These are phyloP conservation scores for Naja naja DNA, from an alignment of 2,113 vertebrate genomes.

Conservation along the genomic window DNA sequence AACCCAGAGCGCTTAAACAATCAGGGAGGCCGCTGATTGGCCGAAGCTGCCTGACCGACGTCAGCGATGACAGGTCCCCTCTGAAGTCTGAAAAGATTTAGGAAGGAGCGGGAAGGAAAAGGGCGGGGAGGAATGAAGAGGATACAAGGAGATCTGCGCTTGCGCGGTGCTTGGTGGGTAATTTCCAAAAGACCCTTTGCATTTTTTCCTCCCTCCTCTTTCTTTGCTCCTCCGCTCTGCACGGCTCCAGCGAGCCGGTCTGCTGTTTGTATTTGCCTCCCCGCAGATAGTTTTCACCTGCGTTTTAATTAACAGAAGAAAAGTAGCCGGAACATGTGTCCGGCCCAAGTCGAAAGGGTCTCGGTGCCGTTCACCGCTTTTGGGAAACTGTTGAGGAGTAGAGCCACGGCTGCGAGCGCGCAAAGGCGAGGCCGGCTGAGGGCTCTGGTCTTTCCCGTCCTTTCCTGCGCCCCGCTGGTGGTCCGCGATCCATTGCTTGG, in stretches of 20 bases:
- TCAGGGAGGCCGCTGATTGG: slow-evolving; percentile 84
- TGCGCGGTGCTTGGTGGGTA: slow-evolving; percentile 70
- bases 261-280: background rate
- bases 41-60: slow-evolving; percentile 79
- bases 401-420: background rate
- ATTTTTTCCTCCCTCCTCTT: background rate
- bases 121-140: background rate
- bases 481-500: background rate
- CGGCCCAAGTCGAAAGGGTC: background rate
- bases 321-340: background rate
- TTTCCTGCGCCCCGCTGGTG: background rate
- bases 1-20: slow-evolving; percentile 87
- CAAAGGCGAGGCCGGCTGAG: background rate
- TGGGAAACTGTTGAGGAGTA: background rate
- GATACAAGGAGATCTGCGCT: slow-evolving; percentile 61
- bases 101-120: slow-evolving; percentile 54
- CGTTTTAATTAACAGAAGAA: background rate
- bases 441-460: background rate
- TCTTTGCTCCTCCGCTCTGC: background rate
- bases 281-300: background rate
- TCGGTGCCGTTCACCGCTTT: background rate
- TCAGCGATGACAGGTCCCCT: slow-evolving; percentile 86
- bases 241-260: background rate
- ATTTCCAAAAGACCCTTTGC: background rate
- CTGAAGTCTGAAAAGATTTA: slow-evolving; percentile 77